phyloP scores from a whole-genome alignment of 2,113 vertebrate genomes.

The Passer domesticus region DNA sequence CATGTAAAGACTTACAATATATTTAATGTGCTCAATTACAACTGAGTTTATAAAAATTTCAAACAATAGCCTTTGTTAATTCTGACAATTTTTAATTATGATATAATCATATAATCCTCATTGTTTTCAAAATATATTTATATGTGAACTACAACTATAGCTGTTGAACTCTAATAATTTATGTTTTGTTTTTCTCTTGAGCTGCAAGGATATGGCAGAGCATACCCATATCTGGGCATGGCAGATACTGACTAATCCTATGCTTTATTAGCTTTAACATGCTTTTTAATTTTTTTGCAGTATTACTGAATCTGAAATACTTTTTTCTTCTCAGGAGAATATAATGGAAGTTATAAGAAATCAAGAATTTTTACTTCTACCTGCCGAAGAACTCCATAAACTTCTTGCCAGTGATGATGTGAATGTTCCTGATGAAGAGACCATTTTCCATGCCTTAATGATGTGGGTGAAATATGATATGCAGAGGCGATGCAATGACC shows the following conservation, averaged over 20 bases:
- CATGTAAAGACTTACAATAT: background rate
- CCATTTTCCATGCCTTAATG: conserved; percentile 83
- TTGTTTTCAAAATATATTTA: background rate
- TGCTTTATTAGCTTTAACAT: background rate
- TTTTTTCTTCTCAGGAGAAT: conserved; percentile 73
- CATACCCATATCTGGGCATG: background rate
- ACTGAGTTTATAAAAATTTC: background rate
- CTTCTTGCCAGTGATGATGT: conserved; percentile 83
- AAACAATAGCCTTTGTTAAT: background rate
- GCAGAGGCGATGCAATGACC: conserved; percentile 74
- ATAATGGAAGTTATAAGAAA: conserved; percentile 85
- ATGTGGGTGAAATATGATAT: conserved; percentile 82
- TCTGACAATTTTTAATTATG: background rate
- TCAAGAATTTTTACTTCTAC: conserved; percentile 82
- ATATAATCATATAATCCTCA: conserved; percentile 3
- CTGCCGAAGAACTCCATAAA: conserved; percentile 79
- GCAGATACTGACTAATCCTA: conserved; percentile 25
- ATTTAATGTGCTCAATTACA: background rate
- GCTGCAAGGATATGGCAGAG: background rate
- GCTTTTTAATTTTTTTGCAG: background rate
- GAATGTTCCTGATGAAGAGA: conserved; percentile 83
- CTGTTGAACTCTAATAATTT: conserved; percentile 31
- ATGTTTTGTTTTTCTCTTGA: conserved; percentile 10
- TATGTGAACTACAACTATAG: conserved; percentile 38
- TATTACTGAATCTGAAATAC: conserved; percentile 42